These are phyloP conservation scores for Parnassius orleans DNA, from an alignment of 2,888 invertebrate species.

Conservation along the genomic window DNA sequence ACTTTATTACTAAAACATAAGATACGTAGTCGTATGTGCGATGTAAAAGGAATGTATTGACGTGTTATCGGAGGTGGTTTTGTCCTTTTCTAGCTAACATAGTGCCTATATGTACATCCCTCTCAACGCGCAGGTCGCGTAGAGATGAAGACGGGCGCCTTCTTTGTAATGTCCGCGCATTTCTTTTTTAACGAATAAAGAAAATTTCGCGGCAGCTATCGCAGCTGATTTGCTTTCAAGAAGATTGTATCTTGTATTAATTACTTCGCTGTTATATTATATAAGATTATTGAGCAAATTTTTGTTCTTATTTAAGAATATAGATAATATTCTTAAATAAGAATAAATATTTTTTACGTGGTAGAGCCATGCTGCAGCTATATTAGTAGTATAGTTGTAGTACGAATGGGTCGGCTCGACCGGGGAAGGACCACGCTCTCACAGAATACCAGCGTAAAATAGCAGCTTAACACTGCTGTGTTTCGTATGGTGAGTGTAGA, in stretches of 20 bases:
- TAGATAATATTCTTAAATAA: too few species aligned
- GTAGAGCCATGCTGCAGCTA: too few species aligned
- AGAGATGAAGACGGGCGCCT: slow-evolving; percentile 67
- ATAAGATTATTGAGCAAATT: too few species aligned
- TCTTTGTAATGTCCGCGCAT: slow-evolving; percentile 73
- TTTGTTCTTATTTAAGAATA: too few species aligned
- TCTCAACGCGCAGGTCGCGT: slow-evolving; percentile 66
- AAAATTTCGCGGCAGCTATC: slow-evolving; percentile 38
- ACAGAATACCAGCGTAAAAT: too few species aligned
- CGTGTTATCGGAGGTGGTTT: slow-evolving; percentile 76
- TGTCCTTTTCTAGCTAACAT: slow-evolving; percentile 63
- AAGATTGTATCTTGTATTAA: background rate
- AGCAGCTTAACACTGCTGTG: too few species aligned
- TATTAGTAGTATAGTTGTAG: too few species aligned
- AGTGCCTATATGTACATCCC: slow-evolving; percentile 66
- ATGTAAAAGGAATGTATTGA: slow-evolving; percentile 74
- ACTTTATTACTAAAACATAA: slow-evolving; percentile 42
- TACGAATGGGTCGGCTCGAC: too few species aligned
- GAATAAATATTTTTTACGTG: too few species aligned
- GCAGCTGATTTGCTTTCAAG: slow-evolving; percentile 26
- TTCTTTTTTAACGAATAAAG: slow-evolving; percentile 62
- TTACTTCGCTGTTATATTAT: too few species aligned
- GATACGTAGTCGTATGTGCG: slow-evolving; percentile 52
- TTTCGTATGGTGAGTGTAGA: too few species aligned
- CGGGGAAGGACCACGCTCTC: too few species aligned